Conservation (phyloP, 1,140 invertebrate genomes). For the Drosophila rufa region DNA sequence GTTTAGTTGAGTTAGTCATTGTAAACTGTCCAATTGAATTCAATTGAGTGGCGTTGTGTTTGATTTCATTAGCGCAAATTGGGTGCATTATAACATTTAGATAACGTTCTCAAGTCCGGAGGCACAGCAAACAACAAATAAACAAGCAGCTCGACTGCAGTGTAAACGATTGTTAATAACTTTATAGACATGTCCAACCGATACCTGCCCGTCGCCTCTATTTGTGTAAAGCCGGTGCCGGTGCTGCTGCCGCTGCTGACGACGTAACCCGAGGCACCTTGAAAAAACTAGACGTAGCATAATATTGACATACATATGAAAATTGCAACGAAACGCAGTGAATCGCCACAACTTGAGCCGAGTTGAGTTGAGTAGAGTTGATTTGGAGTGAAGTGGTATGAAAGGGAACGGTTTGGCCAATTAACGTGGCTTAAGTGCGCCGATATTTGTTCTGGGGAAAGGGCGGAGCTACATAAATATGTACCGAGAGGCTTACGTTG, state of each 20-base stretch:
- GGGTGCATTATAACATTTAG: constrained; percentile 59
- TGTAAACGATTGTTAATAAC: constrained; percentile 72
- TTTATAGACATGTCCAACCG: constrained; percentile 43
- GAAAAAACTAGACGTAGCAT: constrained; percentile 62
- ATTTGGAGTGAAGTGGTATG: constrained; percentile 6
- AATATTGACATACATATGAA: constrained; percentile 76
- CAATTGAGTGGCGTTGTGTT: constrained; percentile 73
- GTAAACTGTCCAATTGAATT: constrained; percentile 69
- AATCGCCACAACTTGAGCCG: constrained; percentile 20
- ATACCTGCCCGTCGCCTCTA: constrained; percentile 13
- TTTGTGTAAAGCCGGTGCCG: constrained; percentile 21
- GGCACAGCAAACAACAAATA: constrained; percentile 44
- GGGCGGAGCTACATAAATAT: constrained; percentile 2
- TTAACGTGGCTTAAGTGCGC: constrained; percentile 42
- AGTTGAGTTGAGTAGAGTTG: constrained; percentile 5
- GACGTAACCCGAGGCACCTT: constrained; percentile 69
- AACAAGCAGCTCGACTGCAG: constrained; percentile 24
- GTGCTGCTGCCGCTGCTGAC: constrained; percentile 10
- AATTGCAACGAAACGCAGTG: constrained; percentile 49
- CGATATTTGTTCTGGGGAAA: constrained; percentile 8
- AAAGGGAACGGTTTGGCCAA: constrained; percentile 35
- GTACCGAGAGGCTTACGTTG: background rate
- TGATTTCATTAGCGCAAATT: constrained; percentile 76
- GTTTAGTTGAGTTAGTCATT: constrained; percentile 40
- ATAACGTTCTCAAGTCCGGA: constrained; percentile 40